Conservation (phyloP, 1,140 invertebrate species). For the Leptinotarsa lineolata region DNA sequence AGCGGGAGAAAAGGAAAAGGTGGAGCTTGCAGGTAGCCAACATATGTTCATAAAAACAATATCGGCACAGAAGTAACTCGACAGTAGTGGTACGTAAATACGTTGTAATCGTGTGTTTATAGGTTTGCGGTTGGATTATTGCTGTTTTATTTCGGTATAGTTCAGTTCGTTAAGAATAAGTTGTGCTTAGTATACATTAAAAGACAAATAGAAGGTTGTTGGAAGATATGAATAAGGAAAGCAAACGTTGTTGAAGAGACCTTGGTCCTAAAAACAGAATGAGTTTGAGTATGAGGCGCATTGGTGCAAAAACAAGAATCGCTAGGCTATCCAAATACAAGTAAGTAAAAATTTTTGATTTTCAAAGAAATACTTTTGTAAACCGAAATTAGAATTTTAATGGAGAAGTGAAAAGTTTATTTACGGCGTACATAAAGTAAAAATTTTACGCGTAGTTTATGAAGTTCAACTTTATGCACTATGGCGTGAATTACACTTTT, state of each 20-base stretch:
- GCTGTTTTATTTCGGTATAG: too few species aligned
- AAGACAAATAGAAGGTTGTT: neutral
- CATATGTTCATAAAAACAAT: neutral
- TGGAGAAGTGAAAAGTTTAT: too few species aligned
- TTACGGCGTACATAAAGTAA: too few species aligned
- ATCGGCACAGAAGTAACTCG: neutral
- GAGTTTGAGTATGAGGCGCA: neutral
- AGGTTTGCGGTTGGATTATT: too few species aligned
- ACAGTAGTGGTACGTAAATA: neutral
- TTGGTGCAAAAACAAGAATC: neutral
- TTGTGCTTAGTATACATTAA: neutral
- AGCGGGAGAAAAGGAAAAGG: neutral
- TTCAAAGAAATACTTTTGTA: neutral
- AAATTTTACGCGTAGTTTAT: neutral
- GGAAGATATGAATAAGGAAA: neutral
- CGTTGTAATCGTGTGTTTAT: neutral
- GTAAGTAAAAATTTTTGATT: neutral
- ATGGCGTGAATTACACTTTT: neutral
- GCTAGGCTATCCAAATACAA: neutral
- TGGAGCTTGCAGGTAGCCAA: neutral
- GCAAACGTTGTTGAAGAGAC: neutral
- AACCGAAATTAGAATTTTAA: neutral
- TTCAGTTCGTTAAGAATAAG: too few species aligned
- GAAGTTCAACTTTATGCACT: neutral
- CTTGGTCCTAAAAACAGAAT: neutral